A percentile compares a stretch with the other conserved stretches of the same genome.
Conservation (phyloP, 2,888 invertebrate species). For the Glomeris marginata region DNA sequence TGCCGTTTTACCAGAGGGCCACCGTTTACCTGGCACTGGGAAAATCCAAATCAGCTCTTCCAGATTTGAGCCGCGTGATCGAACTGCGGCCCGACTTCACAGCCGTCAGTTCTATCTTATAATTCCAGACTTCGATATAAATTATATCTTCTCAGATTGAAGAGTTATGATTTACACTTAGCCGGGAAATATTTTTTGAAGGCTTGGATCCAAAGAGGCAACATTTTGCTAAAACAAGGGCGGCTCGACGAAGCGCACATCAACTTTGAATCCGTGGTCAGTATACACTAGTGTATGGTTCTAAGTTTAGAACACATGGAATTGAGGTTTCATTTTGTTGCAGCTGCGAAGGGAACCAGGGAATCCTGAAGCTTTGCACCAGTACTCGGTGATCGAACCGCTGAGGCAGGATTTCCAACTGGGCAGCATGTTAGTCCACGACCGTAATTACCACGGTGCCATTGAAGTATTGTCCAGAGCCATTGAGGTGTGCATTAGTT, state of each 20-base stretch:
- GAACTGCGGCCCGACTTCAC: constrained; percentile 90
- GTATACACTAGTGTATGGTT: no score
- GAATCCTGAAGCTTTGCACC: constrained; percentile 58
- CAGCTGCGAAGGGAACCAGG: constrained; percentile 54
- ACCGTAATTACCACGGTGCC: constrained; percentile 43
- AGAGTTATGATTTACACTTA: not conserved
- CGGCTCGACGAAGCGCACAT: constrained; percentile 62
- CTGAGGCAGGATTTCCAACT: constrained; percentile 45
- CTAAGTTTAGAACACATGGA: not conserved
- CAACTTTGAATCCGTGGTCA: constrained; percentile 73
- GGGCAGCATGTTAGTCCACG: constrained; percentile 46
- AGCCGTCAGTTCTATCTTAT: constrained; percentile 46
- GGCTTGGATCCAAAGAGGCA: constrained; percentile 62
- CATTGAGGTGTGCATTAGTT: constrained; percentile 41
- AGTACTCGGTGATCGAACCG: constrained; percentile 48
- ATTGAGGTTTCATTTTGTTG: constrained; percentile 12
- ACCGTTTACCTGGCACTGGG: constrained; percentile 92
- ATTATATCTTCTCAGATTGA: not conserved
- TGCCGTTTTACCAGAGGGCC: constrained; percentile 89
- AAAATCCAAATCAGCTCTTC: constrained; percentile 84
- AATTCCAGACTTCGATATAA: no score
- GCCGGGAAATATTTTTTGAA: constrained; percentile 24
- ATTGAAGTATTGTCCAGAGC: constrained; percentile 48
- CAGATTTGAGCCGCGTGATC: constrained; percentile 83
- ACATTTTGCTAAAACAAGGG: constrained; percentile 77